Base-by-base conservation (phyloP, 2,888 invertebrate genomes). In the Andricus quercusramuli region DNA sequence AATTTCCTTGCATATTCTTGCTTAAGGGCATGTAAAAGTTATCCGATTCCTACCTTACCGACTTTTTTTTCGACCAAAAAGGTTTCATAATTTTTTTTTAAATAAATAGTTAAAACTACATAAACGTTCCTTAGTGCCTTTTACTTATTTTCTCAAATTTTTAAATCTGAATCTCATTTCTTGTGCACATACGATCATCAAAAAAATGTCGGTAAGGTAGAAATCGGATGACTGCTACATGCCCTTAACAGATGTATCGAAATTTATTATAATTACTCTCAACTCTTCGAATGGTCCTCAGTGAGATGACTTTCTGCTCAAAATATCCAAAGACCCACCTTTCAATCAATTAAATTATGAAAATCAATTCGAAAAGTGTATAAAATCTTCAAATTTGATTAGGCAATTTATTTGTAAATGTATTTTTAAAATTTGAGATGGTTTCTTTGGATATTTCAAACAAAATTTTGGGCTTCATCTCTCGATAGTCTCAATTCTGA, bases 401-500 rank as follows among this genome's bases (percentile, higher is more conserved):
- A 29, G 29, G 1, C 3, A 64, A 64, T 29, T 22, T 22, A 59
- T 11, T 59, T 64, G 17, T 29, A 6, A 64, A 64, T 29, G 5
- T 8, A 37, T 37, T 37, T 37, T 37, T 0, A 9, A 37, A 8
- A 8, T 59, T 59, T 11, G 11, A 47, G 17, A 22, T 59, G 70
- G n/a, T 32, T 74, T n/a, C 51, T 56, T 74, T 74, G 74, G 56
- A 74, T 32, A 74, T 74, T 59, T 74, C 32, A 32, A 74, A 56
- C 13, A 74, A 65, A 29, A 79, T 29, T 65, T 17, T 11, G 22
- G 41, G 51, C 51, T 17, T 17, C 6, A 68, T 41, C 29, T 70
- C 70, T 70, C 20, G 29, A 56, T 74, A 74, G 78, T 83, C 78
- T 70, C 76, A 78, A 83, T 83, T 83, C 83, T 83, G 83, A 84